A percentile compares a stretch with the other conserved stretches of the same genome.
These are phyloP conservation scores for Sterrhoptilus dennistouni DNA, from an alignment of 2,113 vertebrate genomes.

Conservation along the genomic window DNA sequence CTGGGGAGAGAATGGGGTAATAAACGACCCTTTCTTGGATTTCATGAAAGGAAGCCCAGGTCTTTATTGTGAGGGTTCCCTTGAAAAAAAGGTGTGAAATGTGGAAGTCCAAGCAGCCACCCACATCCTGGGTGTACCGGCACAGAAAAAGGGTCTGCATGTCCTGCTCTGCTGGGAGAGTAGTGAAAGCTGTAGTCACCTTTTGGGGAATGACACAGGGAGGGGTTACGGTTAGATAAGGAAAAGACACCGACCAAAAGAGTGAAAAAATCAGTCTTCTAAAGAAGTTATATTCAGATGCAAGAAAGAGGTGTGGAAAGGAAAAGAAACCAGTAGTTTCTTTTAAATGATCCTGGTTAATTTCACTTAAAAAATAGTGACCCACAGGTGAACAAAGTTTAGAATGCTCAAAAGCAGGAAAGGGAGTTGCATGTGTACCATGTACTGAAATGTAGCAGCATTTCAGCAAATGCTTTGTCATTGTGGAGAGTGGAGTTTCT, in stretches of 20 bases:
- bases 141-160: neutral
- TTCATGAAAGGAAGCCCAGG: neutral
- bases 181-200: neutral
- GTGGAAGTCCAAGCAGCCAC: neutral
- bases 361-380: neutral
- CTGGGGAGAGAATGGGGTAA: neutral
- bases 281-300: neutral
- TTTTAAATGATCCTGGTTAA: neutral
- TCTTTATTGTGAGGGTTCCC: neutral
- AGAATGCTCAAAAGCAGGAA: neutral
- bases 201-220: neutral
- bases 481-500: neutral
- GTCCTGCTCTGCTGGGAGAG: neutral
- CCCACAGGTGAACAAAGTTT: neutral
- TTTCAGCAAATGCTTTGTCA: neutral
- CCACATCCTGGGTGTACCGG: neutral
- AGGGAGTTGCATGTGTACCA: accelerated
- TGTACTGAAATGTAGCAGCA: neutral
- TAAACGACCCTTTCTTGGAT: neutral
- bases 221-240: neutral
- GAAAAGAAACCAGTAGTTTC: neutral
- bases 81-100: neutral
- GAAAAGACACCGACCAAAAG: neutral
- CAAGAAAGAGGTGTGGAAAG: neutral
- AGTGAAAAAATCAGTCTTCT: neutral